These are phyloP conservation scores for Drosophila colorata DNA, from an alignment of 2,888 invertebrate species.

Conservation along the genomic window DNA sequence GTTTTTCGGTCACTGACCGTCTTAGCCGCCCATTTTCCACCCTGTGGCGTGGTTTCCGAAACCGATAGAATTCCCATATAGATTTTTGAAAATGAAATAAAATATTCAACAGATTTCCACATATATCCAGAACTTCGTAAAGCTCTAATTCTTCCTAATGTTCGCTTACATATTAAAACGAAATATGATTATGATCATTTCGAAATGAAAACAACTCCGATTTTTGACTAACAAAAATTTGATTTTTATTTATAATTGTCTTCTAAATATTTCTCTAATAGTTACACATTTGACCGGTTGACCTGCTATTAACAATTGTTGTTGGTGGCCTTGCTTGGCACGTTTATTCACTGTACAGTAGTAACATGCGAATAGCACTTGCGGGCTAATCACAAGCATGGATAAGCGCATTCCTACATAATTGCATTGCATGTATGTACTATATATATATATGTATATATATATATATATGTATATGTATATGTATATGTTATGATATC, in stretches of 20 bases:
- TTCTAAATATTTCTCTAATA: constrained; percentile 22
- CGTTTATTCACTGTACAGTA: constrained; percentile 62
- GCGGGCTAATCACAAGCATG: constrained; percentile 38
- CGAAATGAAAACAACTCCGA: no score
- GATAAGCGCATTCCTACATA: constrained; percentile 1
- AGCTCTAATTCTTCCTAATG: no score
- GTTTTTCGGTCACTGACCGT: no score
- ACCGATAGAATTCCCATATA: no score
- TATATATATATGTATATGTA: neutral
- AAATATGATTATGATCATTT: neutral
- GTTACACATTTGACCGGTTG: constrained; percentile 51
- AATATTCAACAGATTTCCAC: no score
- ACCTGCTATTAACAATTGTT: constrained; percentile 45
- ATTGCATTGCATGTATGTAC: constrained; percentile 1
- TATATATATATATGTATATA: constrained; percentile 3
- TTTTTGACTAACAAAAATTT: constrained; percentile 25
- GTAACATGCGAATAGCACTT: constrained; percentile 29
- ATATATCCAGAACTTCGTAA: no score
- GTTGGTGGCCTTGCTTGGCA: constrained; percentile 59
- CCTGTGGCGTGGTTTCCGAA: no score
- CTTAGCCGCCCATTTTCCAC: no score
- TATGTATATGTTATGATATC: neutral
- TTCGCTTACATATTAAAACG: no score
- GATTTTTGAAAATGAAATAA: no score
- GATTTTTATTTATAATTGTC: constrained; percentile 29